Conservation (phyloP, 30 jellyfish, hydroid and myxozoan species). For the Cassiopea andromeda region DNA sequence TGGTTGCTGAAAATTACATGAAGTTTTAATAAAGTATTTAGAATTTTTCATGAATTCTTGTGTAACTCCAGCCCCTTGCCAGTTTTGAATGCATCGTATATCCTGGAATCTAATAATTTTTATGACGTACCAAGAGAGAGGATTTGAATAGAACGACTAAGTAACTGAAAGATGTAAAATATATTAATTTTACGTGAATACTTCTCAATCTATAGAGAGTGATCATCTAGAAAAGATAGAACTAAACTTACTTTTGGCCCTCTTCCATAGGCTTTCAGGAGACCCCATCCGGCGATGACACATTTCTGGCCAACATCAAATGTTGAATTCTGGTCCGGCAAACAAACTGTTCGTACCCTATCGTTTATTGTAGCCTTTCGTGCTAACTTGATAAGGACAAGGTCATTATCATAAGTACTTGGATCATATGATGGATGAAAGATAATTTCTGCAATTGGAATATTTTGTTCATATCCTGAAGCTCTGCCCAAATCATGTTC, state of each 20-base stretch:
- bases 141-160: no score
- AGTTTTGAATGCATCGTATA: no score
- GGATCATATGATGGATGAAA: constrained; percentile 90
- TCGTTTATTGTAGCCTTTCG: constrained; percentile 68
- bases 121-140: no score
- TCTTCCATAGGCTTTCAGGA: constrained; percentile 75
- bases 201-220: background rate
- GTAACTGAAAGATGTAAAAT: no score
- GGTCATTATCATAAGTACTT: constrained; percentile 69
- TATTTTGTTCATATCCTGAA: constrained; percentile 79
- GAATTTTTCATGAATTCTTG: no score
- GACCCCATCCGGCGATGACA: constrained; percentile 98
- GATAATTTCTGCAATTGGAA: constrained; percentile 74
- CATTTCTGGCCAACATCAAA: constrained; percentile 90
- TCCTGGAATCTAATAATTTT: no score
- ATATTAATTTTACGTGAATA: no score
- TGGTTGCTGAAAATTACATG: no score
- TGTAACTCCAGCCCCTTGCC: no score
- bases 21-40: no score
- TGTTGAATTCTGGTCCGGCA: constrained; percentile 90
- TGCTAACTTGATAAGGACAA: constrained; percentile 79
- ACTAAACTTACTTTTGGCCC: constrained; percentile 82
- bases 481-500: constrained; percentile 83
- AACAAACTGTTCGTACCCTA: constrained; percentile 91
- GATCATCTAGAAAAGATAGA: no score